Evolutionary conservation across 2,113 vertebrate species (phyloP).

Genomic region (Piaya cayana): DNA sequence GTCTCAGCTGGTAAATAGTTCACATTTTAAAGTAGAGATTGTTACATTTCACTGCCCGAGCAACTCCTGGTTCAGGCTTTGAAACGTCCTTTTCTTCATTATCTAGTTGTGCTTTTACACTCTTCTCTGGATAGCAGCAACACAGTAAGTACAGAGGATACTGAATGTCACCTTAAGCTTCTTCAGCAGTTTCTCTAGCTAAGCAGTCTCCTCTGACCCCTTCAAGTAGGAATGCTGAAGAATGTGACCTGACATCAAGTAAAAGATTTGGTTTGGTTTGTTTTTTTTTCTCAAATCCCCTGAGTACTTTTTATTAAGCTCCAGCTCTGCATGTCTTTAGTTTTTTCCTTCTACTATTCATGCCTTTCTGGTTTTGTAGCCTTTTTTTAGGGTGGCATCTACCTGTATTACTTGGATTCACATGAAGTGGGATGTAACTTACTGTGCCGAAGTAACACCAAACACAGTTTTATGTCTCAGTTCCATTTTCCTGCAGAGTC

Average conservation of each 20-base stretch:
- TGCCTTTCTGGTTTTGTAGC: neutral
- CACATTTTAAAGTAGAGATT: neutral
- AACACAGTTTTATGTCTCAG: neutral
- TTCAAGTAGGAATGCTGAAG: neutral
- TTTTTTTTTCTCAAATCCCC: neutral
- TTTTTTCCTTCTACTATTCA: neutral
- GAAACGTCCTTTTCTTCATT: neutral
- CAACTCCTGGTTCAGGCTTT: neutral
- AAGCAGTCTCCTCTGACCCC: neutral
- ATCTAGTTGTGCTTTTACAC: neutral
- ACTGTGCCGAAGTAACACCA: neutral
- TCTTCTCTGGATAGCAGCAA: neutral
- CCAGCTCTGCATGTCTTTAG: neutral
- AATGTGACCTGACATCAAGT: neutral
- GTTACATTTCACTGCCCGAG: neutral
- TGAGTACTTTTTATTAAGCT: neutral
- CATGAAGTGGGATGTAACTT: neutral
- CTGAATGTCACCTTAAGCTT: neutral
- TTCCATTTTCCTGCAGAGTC: neutral
- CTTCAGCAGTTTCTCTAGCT: neutral
- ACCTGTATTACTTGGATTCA: neutral
- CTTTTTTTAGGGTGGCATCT: neutral
- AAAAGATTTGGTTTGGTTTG: accelerated
- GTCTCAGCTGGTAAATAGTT: neutral
- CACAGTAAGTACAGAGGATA: neutral